Base-by-base conservation (phyloP, 64 coral and sea anemone genomes). In the Montipora efflorescens region DNA sequence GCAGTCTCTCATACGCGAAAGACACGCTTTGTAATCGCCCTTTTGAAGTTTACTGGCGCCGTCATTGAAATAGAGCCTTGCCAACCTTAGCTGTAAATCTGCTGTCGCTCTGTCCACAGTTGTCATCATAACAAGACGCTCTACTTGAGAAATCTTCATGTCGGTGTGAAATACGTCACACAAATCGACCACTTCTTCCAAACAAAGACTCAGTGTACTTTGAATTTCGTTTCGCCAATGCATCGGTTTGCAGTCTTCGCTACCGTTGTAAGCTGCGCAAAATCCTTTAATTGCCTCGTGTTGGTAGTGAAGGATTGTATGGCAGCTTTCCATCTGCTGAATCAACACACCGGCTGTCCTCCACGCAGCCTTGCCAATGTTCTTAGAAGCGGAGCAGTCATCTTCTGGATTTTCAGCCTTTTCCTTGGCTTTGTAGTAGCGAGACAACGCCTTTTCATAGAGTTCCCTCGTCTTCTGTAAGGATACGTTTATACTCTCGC, bases 211-310 rank as follows among this genome's bases (percentile, higher is more conserved):
- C 21, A 97, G 79, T 13, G 91, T 80, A 44, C 52, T 19, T 0
- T 86, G 64, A 70, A 96, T 68, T 4, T 83, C 87, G 21, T 66
- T 80, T 77, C 36, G 93, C 95, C 95, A 96, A 22, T 93, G 87
- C 10, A 18, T 25, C 4, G 52, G 13, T 67, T 93, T 96, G 22
- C 75, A 79, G 14, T 51, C 48, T 23, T 67, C 62, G n/a, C 91
- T 81, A 55, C 86, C 64, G 46, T 18, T 78, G 62, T 77, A 79
- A 19, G 91, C 67, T 6, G 28, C 79, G 14, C 81, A 64, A 6
- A 96, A 90, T 13, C 18, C 52, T 68, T 90, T 96, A 7, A 96
- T 73, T 70, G 95, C 91, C 79, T 93, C 87, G 25, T 80, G 68
- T 1, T 93, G 83, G 44, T 96, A 93, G 58, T 86, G 69, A 28